Base-by-base conservation (phyloP, 2,797 vertebrate genomes). In the Pseudopleuronectes americanus region DNA sequence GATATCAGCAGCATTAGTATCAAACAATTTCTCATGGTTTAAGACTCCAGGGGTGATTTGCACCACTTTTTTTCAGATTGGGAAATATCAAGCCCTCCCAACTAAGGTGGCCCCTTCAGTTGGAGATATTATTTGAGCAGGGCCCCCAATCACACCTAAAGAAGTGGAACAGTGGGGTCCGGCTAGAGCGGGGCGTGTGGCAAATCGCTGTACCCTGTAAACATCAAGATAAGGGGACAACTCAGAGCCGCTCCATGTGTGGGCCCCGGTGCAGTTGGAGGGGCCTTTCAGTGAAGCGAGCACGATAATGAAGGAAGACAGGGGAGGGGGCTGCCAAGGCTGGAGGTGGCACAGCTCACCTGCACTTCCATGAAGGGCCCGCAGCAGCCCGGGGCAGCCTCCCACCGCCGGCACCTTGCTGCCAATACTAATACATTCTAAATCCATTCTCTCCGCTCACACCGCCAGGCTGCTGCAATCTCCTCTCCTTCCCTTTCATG, bases 351-450 rank as follows among this genome's bases (percentile, higher is more conserved):
- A 86, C 85, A 64, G 87, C 88, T 90, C 91, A 93, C 93, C 93
- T 94, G 93, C 84, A 86, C 87, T 90, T 91, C 91, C 87, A 84
- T 83, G 87, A 86, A 91, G 89, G 86, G 89, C 89, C 88, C 83
- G 43, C 43, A 63, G 64, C 71, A 88, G 87, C 89, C 88, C 71
- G 85, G 91, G 90, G 90, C 90, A 90, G 87, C 89, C 89, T 91
- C 87, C 89, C 87, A 88, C 90, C 84, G 85, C 89, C 56, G 89
- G 91, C 92, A 53, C 90, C 90, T 92, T 84, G 91, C 92, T 93
- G 93, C 93, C 92, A 92, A 90, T 90, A 90, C 90, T 94, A 92
- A 95, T 94, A 94, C 92, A 93, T 94, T 94, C 91, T 91, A 92
- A 94, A 95, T 94, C 93, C 91, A 94, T 94, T 94, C 93, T 94